Base-by-base conservation (phyloP, 2,797 vertebrate species). In the Scomberomorus guttatus region DNA sequence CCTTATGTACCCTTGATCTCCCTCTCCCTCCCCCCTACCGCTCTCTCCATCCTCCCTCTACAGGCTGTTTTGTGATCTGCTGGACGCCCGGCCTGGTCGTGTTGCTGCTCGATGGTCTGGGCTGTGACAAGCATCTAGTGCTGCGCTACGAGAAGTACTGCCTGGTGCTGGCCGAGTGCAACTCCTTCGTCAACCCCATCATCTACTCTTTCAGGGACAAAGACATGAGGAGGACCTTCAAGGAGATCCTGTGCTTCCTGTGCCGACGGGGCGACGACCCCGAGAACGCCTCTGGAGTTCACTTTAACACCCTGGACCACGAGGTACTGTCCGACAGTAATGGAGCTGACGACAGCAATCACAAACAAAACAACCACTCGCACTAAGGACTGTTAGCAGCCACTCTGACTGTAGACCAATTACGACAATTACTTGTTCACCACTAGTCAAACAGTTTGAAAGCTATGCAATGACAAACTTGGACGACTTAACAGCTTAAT, bases 41-140 rank as follows among this genome's bases (percentile, higher is more conserved):
- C 4, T 54, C 20, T 17, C 61, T 67, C 29, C 2, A 5, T 25
- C 25, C 39, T 32, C 51, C 24, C 59, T 27, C 61, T 24, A 0
- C 93, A 98, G 98, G 98, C 39, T 96, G 95, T 0, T 99, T 99
- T 20, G 96, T 99, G 83, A 84, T 99, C 82, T 99, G 98, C 90
- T 99, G 98, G 98, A 99, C 98, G 0, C 98, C 98, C 0, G 98
- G 96, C 1, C 96, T 98, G 87, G 97, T 99, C 0, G 90, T 99
- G 10, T 95, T 99, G 52, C 94, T 99, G 15, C 91, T 99, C 24
- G 98, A 99, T 0, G 98, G 97, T 0, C 61, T 98, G 72, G 86
- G 84, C 55, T 96, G 95, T 22, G 55, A 84, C 0, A 5, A 1
- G 0, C 97, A 96, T 24, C 15, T 93, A 0, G 96, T 99, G 4